Conservation (phyloP, 2,888 invertebrate genomes). For the Apotomis betuletana region DNA sequence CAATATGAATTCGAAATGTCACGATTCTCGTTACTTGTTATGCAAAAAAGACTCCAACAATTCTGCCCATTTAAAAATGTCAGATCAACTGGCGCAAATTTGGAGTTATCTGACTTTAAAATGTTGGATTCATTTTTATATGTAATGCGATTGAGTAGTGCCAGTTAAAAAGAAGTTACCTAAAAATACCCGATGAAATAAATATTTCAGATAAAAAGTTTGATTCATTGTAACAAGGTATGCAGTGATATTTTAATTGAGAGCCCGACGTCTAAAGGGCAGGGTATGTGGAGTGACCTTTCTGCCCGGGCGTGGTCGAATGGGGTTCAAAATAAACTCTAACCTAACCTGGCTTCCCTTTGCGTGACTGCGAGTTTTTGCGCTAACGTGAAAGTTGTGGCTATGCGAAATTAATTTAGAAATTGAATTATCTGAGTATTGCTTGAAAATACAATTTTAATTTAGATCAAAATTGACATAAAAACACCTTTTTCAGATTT, state of each 20-base stretch:
- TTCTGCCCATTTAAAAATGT: background rate
- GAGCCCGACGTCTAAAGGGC: slow-evolving; percentile 8
- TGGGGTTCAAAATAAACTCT: slow-evolving; percentile 7
- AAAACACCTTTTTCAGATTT: no score
- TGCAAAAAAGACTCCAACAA: background rate
- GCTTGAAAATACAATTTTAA: no score
- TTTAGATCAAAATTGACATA: no score
- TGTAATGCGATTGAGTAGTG: background rate
- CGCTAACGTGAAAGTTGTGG: background rate
- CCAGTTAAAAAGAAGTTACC: background rate
- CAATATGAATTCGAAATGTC: background rate
- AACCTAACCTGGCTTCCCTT: background rate
- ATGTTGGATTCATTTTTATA: background rate
- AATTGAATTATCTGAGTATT: no score
- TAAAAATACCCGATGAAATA: background rate
- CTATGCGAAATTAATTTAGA: background rate
- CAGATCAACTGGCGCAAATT: background rate
- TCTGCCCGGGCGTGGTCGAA: slow-evolving; percentile 5
- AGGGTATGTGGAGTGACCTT: slow-evolving; percentile 25
- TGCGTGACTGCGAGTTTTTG: background rate
- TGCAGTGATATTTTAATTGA: slow-evolving; percentile 9
- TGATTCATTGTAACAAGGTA: background rate
- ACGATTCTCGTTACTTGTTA: background rate
- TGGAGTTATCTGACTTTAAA: background rate
- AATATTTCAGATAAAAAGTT: background rate